Base-by-base conservation (phyloP, 2,113 vertebrate species). In the Eurystomus gularis region DNA sequence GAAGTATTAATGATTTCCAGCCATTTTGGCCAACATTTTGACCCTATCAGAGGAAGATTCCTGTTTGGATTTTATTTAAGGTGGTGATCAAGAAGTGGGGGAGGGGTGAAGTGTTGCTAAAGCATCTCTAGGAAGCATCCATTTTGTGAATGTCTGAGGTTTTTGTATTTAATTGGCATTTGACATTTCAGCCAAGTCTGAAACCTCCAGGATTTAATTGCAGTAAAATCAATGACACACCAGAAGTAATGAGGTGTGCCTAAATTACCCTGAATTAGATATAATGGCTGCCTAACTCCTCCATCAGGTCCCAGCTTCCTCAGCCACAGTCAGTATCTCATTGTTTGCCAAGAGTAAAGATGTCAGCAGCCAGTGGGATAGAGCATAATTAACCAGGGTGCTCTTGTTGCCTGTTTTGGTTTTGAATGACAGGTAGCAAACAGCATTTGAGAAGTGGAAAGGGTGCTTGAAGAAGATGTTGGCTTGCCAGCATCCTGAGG, bases 261-360 rank as follows among this genome's bases (percentile, higher is more conserved):
- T 95, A 91, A 96, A 90, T 93, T 88, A 90, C 48, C 91, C 93
- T 94, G 91, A 96, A 97, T 96, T 66, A 91, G 82, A 86, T 81
- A 48, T 94, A 97, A 97, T 62, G 96, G 91, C 73, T 66, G 61
- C 44, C 24, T 57, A 93, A 88, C 25, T 90, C 88, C 80, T 40
- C 15, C 83, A 93, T 72, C 52, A 81, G 48, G 82, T 62, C 72
- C 90, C 68, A 60, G 77, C 96, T 91, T 91, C 96, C 80, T 71
- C 37, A 49, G 90, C 55, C 76, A 93, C 82, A 83, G 44, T 48
- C 82, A 92, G 91, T 78, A 96, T 80, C 80, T 97, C 37, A 39
- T 79, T 96, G 96, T 97, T 95, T 97, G 93, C 82, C 81, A 89
- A 62, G 49, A 46, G 70, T 62, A 92, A 93, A 91, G 81, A 92